phyloP scores from a whole-genome alignment of 2,113 vertebrate species.

The Nycticorax nycticorax region DNA sequence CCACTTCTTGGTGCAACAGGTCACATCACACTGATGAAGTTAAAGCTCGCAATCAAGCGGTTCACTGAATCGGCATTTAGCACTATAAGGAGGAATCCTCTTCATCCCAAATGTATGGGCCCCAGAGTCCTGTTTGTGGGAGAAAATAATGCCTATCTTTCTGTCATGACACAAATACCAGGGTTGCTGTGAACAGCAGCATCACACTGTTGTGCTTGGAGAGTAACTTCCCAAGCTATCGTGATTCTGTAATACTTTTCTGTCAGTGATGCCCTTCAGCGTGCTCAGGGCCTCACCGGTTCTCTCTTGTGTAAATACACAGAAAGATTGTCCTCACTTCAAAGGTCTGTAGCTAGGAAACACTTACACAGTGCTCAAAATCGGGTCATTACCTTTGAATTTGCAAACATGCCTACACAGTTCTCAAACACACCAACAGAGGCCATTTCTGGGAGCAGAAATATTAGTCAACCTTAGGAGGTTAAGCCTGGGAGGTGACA shows the following conservation, averaged over 20 bases:
- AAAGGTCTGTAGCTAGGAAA: neutral
- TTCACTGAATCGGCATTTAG: neutral
- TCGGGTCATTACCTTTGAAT: neutral
- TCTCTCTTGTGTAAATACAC: neutral
- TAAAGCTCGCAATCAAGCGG: neutral
- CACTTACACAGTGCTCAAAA: neutral
- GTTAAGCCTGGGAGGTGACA: neutral
- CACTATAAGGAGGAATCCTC: neutral
- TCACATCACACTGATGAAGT: neutral
- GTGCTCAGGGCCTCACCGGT: neutral
- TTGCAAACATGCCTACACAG: neutral
- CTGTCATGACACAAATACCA: fast-evolving
- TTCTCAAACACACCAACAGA: neutral
- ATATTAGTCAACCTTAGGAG: neutral
- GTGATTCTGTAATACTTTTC: neutral
- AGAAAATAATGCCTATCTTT: neutral
- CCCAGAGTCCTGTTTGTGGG: fast-evolving
- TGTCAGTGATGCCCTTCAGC: neutral
- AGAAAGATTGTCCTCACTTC: neutral
- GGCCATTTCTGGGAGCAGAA: neutral
- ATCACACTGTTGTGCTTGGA: neutral
- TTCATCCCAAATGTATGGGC: fast-evolving
- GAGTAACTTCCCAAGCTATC: neutral
- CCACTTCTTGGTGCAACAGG: too few species aligned
- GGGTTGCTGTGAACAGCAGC: neutral